Evolutionary conservation across 2,113 vertebrate species (phyloP).

Genomic region (Heteronetta atricapilla): DNA sequence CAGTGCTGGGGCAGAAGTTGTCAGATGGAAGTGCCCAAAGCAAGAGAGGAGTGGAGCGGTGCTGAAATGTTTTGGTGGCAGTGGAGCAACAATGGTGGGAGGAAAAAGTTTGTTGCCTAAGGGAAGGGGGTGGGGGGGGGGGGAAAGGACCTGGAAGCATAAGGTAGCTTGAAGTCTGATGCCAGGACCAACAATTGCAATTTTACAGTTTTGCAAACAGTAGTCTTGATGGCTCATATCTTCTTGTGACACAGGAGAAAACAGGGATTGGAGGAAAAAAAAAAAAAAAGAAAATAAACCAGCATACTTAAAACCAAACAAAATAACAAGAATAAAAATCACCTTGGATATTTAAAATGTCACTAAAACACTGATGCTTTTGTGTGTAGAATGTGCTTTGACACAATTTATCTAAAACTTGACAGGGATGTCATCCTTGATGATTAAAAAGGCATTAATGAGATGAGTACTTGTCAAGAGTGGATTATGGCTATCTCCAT

Average conservation of each 20-base stretch:
- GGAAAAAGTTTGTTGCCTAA: not conserved
- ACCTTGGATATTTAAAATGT: not conserved
- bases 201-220: not conserved
- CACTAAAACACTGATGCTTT: not conserved
- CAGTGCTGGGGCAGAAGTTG: not conserved
- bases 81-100: not conserved
- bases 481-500: conserved; percentile 45
- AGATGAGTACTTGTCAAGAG: conserved; percentile 70
- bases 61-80: not conserved
- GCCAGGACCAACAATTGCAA: not conserved
- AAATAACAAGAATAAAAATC: not conserved
- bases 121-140: too few relatives aligned
- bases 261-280: not conserved
- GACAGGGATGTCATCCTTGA: conserved; percentile 65
- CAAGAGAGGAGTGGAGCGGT: not conserved
- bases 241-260: not conserved
- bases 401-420: conserved; percentile 66
- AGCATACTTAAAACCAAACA: not conserved
- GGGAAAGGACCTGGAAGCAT: too few relatives aligned
- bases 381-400: conserved; percentile 65
- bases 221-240: not conserved
- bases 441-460: conserved; percentile 77
- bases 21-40: not conserved
- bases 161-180: too few relatives aligned
- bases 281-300: not conserved